A percentile compares a stretch with the other conserved stretches of the same genome.
These are phyloP conservation scores for Epizoanthus illoricatus DNA, from an alignment of 92 coral and sea anemone species.

Conservation along the genomic window DNA sequence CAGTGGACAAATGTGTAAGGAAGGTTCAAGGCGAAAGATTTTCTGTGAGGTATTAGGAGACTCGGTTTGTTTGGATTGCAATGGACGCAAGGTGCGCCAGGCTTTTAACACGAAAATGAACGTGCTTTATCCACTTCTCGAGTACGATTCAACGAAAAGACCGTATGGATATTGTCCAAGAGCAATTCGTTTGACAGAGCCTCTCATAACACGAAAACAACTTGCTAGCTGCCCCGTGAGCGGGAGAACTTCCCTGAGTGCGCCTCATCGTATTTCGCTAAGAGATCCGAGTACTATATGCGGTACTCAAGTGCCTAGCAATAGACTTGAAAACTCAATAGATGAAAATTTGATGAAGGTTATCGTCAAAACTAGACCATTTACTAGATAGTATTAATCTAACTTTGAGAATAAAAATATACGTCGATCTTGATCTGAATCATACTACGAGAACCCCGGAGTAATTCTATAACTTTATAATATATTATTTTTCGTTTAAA, in stretches of 20 bases:
- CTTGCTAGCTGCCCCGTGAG: neutral
- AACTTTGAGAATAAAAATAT: neutral
- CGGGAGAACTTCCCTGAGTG: conserved; percentile 20
- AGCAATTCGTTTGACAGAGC: conserved; percentile 69
- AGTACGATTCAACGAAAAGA: conserved; percentile 57
- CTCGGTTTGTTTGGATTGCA: conserved; percentile 66
- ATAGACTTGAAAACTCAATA: neutral
- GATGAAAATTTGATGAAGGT: neutral
- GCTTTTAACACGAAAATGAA: conserved; percentile 57
- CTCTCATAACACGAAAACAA: conserved; percentile 46
- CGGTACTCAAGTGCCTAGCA: neutral
- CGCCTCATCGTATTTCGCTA: neutral
- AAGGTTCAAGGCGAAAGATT: conserved; percentile 46
- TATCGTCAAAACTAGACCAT: neutral
- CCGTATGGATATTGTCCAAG: conserved; percentile 86
- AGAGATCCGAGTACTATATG: no score
- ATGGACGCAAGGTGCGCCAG: conserved; percentile 53
- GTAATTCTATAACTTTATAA: neutral
- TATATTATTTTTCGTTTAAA: neutral
- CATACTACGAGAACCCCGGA: neutral
- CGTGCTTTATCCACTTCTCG: conserved; percentile 60
- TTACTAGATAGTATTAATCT: neutral
- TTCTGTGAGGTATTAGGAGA: conserved; percentile 77
- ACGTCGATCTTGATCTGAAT: neutral
- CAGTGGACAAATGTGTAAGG: conserved; percentile 43